These are phyloP conservation scores for Sebastes cheni DNA, from an alignment of 2,797 vertebrate genomes.

Conservation along the genomic window DNA sequence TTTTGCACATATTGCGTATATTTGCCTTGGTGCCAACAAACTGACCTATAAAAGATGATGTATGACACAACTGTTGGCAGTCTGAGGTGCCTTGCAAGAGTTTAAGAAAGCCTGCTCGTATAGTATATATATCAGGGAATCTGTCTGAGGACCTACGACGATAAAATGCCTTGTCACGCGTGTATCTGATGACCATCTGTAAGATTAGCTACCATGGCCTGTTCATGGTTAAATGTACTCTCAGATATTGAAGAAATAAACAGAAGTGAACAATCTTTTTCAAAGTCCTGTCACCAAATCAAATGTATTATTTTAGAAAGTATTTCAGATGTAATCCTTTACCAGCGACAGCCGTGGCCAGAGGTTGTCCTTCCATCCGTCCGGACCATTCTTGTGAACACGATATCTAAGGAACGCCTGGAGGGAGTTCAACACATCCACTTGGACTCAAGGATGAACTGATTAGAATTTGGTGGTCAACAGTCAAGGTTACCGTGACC, in stretches of 20 bases:
- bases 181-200: constrained; percentile 51
- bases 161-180: constrained; percentile 43
- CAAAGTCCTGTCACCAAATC: constrained; percentile 15
- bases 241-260: constrained; percentile 63
- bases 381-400: too few species aligned
- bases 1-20: constrained; percentile 55
- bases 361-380: too few species aligned
- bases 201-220: constrained; percentile 33
- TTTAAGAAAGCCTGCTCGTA: neutral
- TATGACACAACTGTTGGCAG: constrained; percentile 36
- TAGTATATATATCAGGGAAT: constrained; percentile 61
- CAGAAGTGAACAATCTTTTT: constrained; percentile 54
- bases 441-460: too few species aligned
- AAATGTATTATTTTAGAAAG: neutral
- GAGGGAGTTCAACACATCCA: too few species aligned
- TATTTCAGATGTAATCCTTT: neutral
- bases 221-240: constrained; percentile 39
- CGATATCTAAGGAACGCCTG: too few species aligned
- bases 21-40: constrained; percentile 63
- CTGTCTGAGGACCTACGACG: constrained; percentile 46
- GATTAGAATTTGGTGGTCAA: too few species aligned
- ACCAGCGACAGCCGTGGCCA: too few species aligned
- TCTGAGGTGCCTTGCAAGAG: constrained; percentile 56
- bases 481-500: too few species aligned
- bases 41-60: constrained; percentile 23